Conservation (phyloP, 1,140 invertebrate species). For the Drosophila bocki region DNA sequence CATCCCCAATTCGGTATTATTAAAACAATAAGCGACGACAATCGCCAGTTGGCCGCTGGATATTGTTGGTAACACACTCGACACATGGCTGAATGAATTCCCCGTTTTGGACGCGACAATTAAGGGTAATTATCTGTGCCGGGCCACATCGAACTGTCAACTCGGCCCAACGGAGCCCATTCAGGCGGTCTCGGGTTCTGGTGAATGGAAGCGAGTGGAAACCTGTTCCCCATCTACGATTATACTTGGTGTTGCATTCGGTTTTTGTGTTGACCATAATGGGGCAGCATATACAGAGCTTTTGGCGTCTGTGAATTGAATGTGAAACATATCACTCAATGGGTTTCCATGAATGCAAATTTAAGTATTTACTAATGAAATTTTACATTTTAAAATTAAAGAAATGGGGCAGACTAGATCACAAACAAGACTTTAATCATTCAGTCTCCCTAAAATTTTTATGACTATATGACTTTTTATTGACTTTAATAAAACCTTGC, state of each 20-base stretch:
- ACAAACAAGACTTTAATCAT: not conserved
- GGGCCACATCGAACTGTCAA: conserved; percentile 53
- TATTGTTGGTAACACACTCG: conserved; percentile 52
- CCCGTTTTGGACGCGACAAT: conserved; percentile 70
- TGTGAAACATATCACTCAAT: conserved; percentile 12
- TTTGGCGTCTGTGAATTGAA: not conserved
- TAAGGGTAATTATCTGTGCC: conserved; percentile 72
- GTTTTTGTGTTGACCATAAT: conserved; percentile 20
- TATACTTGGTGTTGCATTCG: conserved; percentile 33
- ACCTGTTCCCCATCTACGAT: conserved; percentile 31
- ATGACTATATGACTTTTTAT: not conserved
- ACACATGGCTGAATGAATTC: conserved; percentile 67
- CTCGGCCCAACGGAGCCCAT: conserved; percentile 28
- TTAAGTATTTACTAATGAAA: not conserved
- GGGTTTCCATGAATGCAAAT: conserved; percentile 4
- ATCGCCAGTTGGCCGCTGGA: conserved; percentile 43
- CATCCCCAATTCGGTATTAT: conserved; percentile 42
- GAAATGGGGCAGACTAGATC: not conserved
- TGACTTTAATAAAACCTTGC: not conserved
- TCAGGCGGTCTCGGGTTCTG: conserved; percentile 27
- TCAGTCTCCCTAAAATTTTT: not conserved
- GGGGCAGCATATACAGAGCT: conserved; percentile 7
- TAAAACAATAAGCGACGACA: conserved; percentile 78
- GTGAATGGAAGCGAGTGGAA: conserved; percentile 44
- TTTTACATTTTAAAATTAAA: not conserved